These are phyloP conservation scores for Pediacus dermestoides DNA, from an alignment of 2,888 invertebrate genomes.

Conservation along the genomic window DNA sequence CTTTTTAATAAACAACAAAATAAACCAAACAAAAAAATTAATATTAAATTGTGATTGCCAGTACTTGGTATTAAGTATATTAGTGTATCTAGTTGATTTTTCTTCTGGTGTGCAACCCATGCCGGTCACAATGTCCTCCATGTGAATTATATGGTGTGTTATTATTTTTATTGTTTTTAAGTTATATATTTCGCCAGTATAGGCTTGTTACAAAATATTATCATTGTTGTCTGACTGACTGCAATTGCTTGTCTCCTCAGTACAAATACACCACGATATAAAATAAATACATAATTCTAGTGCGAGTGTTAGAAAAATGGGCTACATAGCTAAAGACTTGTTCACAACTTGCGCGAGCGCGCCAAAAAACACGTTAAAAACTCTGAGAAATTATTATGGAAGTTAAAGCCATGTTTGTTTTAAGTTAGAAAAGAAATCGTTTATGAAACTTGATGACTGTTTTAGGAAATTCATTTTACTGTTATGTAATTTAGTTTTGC, in stretches of 20 bases:
- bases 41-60: slow-evolving; percentile 5
- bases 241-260: slow-evolving; percentile 50
- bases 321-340: slow-evolving; percentile 19
- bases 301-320: slow-evolving; percentile 25
- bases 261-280: slow-evolving; percentile 50
- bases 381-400: no score
- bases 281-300: slow-evolving; percentile 37
- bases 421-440: no score
- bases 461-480: no score
- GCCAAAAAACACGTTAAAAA: no score
- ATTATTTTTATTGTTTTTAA: slow-evolving; percentile 42
- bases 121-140: slow-evolving; percentile 26
- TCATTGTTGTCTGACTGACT: slow-evolving; percentile 50
- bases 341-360: no score
- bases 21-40: slow-evolving; percentile 4
- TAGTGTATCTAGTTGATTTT: slow-evolving; percentile 5
- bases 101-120: neutral
- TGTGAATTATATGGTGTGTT: slow-evolving; percentile 46
- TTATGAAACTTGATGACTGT: no score
- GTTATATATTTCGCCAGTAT: slow-evolving; percentile 43
- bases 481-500: no score
- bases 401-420: no score
- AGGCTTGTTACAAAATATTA: slow-evolving; percentile 48
- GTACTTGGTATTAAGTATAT: neutral
- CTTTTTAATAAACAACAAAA: slow-evolving; percentile 1